Percentiles rank a stretch among this genome's conserved stretches.
phyloP scores from a whole-genome alignment of 1,140 invertebrate genomes.

The Drosophila tani region DNA sequence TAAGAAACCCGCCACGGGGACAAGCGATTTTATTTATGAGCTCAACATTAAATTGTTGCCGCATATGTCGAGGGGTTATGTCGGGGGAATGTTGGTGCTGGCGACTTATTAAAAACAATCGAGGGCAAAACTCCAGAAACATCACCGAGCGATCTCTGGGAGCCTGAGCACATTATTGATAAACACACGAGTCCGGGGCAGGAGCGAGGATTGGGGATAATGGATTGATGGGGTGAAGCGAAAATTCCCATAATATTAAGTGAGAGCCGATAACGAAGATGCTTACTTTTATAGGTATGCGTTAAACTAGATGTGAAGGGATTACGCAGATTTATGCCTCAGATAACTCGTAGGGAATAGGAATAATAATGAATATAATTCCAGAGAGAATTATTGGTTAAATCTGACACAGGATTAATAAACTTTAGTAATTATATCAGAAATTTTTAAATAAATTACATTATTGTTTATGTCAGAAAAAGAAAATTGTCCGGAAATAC shows the following conservation, averaged over 20 bases:
- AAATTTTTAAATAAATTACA: too few species aligned
- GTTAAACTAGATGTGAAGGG: conserved; percentile 16
- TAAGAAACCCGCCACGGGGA: conserved; percentile 55
- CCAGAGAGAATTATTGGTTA: not conserved
- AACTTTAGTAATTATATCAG: not conserved
- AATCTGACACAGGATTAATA: not conserved
- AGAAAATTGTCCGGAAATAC: too few species aligned
- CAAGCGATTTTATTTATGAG: conserved; percentile 78
- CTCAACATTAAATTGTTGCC: conserved; percentile 75
- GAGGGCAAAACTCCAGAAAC: conserved; percentile 36
- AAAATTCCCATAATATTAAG: conserved; percentile 48
- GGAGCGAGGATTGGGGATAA: conserved; percentile 27
- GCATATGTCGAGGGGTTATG: conserved; percentile 57
- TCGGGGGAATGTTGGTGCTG: conserved; percentile 10
- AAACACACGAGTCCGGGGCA: conserved; percentile 30
- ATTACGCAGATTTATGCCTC: conserved; percentile 3
- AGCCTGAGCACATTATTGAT: conserved; percentile 66
- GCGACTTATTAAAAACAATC: conserved; percentile 77
- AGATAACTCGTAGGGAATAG: conserved; percentile 1
- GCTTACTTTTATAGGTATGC: conserved; percentile 41
- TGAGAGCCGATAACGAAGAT: conserved; percentile 32
- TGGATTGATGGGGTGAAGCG: conserved; percentile 35
- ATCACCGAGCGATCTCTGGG: conserved; percentile 11
- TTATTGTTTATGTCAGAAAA: too few species aligned
- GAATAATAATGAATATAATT: not conserved